Percentiles rank a stretch among this genome's conserved stretches.
phyloP scores from a whole-genome alignment of 2,113 vertebrate genomes.

The Ptilorrhoa leucosticta region DNA sequence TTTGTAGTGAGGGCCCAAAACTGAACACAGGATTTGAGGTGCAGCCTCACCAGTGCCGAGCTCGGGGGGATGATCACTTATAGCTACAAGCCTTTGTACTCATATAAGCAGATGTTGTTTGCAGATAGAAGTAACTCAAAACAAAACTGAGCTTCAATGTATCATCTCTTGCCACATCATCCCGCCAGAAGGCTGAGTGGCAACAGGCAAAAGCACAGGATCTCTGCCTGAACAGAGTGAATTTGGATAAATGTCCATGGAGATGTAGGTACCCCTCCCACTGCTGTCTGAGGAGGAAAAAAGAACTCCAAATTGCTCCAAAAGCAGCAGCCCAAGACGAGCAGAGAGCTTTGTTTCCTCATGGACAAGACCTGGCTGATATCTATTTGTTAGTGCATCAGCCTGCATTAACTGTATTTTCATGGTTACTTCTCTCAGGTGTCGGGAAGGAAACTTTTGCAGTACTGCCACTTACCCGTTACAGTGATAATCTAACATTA shows the following conservation, averaged over 20 bases:
- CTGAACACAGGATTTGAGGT: neutral
- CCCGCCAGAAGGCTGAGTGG: neutral
- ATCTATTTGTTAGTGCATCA: neutral
- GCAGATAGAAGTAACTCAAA: neutral
- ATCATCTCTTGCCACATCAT: neutral
- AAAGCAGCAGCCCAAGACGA: neutral
- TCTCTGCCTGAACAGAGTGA: accelerated
- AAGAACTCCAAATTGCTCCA: neutral
- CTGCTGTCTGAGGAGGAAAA: neutral
- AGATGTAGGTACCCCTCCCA: neutral
- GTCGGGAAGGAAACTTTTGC: neutral
- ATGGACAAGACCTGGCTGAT: neutral
- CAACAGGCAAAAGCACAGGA: neutral
- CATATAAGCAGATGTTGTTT: neutral
- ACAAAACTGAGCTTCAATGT: neutral
- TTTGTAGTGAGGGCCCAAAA: neutral
- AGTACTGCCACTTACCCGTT: neutral
- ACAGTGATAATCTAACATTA: neutral
- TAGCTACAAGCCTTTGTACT: neutral
- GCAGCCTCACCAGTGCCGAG: neutral
- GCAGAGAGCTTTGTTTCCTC: neutral
- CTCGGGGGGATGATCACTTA: neutral
- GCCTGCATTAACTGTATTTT: neutral
- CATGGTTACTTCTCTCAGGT: neutral
- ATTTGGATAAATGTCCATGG: neutral